These are phyloP conservation scores for Montipora capitata DNA, from an alignment of 92 coral and sea anemone species.

Conservation along the genomic window DNA sequence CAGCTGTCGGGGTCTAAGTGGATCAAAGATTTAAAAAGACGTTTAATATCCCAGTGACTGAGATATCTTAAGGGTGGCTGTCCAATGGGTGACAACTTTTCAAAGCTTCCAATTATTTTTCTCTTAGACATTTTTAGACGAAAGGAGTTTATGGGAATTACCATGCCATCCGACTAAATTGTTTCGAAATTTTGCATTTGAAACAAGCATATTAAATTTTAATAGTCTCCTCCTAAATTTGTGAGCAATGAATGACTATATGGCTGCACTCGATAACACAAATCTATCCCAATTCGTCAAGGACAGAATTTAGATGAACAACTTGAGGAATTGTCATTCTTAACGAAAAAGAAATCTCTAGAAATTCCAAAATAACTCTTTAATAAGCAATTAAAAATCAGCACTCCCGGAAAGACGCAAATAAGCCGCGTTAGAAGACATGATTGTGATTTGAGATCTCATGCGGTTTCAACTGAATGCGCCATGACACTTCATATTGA, in stretches of 20 bases:
- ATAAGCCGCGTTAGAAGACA: not conserved
- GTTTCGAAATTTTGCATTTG: not conserved
- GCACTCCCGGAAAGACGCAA: not conserved
- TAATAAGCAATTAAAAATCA: not conserved
- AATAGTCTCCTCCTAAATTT: not conserved
- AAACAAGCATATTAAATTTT: slow-evolving; percentile 5
- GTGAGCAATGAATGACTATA: not conserved
- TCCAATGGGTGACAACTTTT: not conserved
- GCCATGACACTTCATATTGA: no score
- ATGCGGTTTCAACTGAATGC: no score
- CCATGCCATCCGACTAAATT: not conserved
- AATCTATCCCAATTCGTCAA: not conserved
- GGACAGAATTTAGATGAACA: not conserved
- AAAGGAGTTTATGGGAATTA: not conserved
- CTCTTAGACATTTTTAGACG: not conserved
- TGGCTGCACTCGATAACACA: not conserved
- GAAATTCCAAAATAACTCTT: not conserved
- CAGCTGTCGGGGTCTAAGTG: not conserved
- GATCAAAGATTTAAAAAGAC: not conserved
- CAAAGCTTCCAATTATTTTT: not conserved
- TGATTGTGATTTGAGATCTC: no score
- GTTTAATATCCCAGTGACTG: not conserved
- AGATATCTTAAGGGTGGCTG: not conserved
- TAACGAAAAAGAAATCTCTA: not conserved
- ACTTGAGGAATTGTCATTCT: not conserved